Conservation (phyloP, 2,888 invertebrate species). For the Thymelicus lineola region DNA sequence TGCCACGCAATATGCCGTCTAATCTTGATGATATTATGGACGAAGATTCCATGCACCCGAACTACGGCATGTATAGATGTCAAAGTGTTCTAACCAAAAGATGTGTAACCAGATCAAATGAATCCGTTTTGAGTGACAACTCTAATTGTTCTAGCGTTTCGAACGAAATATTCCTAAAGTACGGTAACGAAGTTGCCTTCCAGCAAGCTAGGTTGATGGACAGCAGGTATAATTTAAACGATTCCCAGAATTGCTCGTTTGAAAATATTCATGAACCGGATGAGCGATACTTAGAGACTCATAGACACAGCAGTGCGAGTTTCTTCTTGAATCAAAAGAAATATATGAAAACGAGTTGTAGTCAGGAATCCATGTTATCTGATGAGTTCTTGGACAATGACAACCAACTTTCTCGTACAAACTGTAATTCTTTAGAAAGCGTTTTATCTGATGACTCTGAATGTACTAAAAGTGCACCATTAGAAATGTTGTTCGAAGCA, state of each 20-base stretch:
- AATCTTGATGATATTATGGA: conserved; percentile 82
- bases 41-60: conserved; percentile 71
- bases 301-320: conserved; percentile 90
- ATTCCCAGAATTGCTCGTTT: conserved; percentile 77
- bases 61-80: conserved; percentile 75
- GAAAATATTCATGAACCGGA: conserved; percentile 75
- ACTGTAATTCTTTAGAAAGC: conserved; percentile 92
- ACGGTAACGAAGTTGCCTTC: conserved; percentile 79
- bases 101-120: conserved; percentile 86
- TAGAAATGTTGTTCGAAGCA: conserved; percentile 89
- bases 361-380: conserved; percentile 92
- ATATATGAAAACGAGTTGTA: conserved; percentile 86
- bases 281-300: conserved; percentile 80
- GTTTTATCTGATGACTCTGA: conserved; percentile 92
- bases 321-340: conserved; percentile 91
- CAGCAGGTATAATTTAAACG: conserved; percentile 77
- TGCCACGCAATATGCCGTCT: conserved; percentile 82
- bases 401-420: conserved; percentile 86
- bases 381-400: conserved; percentile 86
- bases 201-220: conserved; percentile 75
- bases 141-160: conserved; percentile 81
- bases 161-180: conserved; percentile 81
- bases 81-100: conserved; percentile 81
- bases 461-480: conserved; percentile 90
- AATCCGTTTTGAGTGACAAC: conserved; percentile 79